Conservation (phyloP, 2,113 vertebrate species). For the Leptobrachium leishanense region DNA sequence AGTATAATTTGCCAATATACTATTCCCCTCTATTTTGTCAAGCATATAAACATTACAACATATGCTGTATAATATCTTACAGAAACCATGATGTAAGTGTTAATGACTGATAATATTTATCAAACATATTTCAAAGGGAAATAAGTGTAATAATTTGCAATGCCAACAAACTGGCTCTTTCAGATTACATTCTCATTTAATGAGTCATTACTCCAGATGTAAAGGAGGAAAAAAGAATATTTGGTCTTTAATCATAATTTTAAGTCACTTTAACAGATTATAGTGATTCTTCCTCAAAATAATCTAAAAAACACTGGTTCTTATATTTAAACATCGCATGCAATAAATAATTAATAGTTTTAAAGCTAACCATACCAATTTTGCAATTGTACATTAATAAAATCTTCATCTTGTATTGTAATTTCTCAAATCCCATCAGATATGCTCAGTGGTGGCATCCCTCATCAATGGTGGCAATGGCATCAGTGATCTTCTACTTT, state of each 20-base stretch:
- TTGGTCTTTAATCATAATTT: background rate
- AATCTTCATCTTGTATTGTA: no score
- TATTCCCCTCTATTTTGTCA: background rate
- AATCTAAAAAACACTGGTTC: no score
- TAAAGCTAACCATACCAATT: no score
- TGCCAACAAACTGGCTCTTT: background rate
- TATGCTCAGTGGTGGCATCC: no score
- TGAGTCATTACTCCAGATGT: background rate
- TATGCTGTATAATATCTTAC: background rate
- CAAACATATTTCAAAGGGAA: background rate
- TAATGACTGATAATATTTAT: background rate
- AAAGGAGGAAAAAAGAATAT: background rate
- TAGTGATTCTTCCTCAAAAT: no score
- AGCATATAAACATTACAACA: background rate
- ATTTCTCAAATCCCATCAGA: no score
- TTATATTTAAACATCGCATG: no score
- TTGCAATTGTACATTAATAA: no score
- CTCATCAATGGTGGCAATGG: no score
- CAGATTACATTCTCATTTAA: background rate
- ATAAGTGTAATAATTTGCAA: background rate
- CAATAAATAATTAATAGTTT: no score
- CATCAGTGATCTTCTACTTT: no score
- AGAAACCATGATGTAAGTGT: background rate
- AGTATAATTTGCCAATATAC: background rate
- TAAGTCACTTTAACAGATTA: background rate